Evolutionary conservation across 1,140 invertebrate genomes (phyloP), one percentile per base, ranked within the genome.

Genomic region (Asobara japonica): DNA sequence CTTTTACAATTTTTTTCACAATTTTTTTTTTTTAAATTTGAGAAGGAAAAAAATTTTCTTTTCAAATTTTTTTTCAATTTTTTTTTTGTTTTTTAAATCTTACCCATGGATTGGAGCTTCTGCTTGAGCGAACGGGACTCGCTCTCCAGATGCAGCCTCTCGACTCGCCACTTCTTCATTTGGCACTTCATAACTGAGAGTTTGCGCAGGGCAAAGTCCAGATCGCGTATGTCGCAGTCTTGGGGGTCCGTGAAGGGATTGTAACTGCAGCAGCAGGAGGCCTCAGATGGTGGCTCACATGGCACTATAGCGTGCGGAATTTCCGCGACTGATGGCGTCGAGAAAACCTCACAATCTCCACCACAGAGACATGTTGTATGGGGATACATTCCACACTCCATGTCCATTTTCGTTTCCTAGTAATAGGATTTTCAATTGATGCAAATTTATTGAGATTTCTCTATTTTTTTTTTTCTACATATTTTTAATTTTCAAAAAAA

Each of bases 121-220:
- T 82, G 68, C 71, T 82, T 85, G 62, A 86, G 73, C 25, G 77
- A 78, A 66, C 82, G 79, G 65, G 75, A 80, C 76, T 86, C 80
- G 74, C 80, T 84, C 65, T 83, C 81, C 11, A 82, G 65, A 64
- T 80, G 76, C 10, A 85, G 65, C 18, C 80, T 68, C 31, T 86
- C 80, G 68, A 81, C 75, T 30, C 80, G 77, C 79, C 81, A 81
- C 71, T 87, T 86, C 71, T 81, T 83, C 79, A 84, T 86, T 71
- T 84, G 83, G 56, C 81, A 81, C 67, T 80, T 81, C 84, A 87
- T 87, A 62, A 80, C 77, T 18, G 66, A 71, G 11, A 86, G 78
- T 56, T 86, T 87, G 65, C 74, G 82, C 27, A 77, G 60, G 25
- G 80, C 82, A 51, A 86, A 87, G 6, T 77, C 70, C 10, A 82